Evolutionary conservation across 2,797 vertebrate genomes (phyloP).

Genomic region (Macropus fuliginosus): DNA sequence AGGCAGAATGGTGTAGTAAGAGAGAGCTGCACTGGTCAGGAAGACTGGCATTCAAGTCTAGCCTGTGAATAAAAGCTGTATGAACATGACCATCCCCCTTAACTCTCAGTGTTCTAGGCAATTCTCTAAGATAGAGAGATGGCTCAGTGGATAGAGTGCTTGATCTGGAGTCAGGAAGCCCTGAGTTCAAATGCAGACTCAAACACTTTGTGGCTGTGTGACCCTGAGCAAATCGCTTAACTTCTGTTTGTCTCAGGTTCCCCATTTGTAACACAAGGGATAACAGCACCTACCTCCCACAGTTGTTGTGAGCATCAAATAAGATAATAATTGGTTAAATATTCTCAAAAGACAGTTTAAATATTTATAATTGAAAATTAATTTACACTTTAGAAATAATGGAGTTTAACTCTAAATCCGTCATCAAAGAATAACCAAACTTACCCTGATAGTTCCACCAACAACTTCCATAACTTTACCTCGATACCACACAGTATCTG

Average conservation of each 20-base stretch:
- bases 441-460: slow-evolving; percentile 88
- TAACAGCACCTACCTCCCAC: neutral
- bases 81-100: neutral
- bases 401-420: neutral
- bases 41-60: neutral
- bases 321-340: neutral
- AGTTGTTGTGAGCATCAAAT: neutral
- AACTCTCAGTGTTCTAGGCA: neutral
- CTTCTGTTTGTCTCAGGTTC: neutral
- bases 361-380: slow-evolving; percentile 9
- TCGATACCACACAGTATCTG: slow-evolving; percentile 93
- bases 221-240: neutral
- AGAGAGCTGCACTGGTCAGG: neutral
- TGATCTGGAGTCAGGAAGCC: neutral
- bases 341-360: slow-evolving; percentile 6
- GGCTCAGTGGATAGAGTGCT: neutral
- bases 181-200: neutral
- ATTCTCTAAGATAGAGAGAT: neutral
- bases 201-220: neutral
- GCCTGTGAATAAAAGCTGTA: neutral
- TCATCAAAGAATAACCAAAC: slow-evolving; percentile 7
- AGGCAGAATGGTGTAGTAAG: neutral
- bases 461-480: slow-evolving; percentile 90
- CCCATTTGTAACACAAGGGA: neutral
- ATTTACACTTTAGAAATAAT: neutral